Evolutionary conservation across 2,888 invertebrate species (phyloP), one percentile per base, ranked within the genome.

Genomic region (Agriopis leucophaearia): DNA sequence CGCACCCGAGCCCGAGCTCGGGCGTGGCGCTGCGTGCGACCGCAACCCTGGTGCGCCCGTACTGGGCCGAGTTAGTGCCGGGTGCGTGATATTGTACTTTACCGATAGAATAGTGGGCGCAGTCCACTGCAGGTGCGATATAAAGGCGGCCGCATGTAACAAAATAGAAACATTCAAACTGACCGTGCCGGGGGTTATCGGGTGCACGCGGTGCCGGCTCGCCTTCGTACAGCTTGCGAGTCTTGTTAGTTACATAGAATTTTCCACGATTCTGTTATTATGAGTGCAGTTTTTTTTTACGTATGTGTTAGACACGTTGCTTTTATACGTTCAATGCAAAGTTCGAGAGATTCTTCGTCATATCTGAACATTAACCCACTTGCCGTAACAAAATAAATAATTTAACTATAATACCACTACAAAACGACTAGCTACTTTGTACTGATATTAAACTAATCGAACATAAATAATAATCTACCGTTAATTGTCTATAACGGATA

Each of bases 81-180:
- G 90, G 92, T 91, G 95, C 95, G 94, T 95, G 95, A 95, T 95
- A 95, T 94, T 95, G 95, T 95, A 95, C 95, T 91, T 95, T 96
- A 95, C 95, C 95, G 88, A 95, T 92, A 90, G 95, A 95, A 88
- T 95, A 94, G 91, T 92, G 94, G 87, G 90, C 94, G 92, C 95
- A 95, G 90, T 95, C 96, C 95, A 94, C 95, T 95, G 95, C 94
- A 90, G 92, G 92, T 91, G 94, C 90, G 94, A 94, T 89, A 90
- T 88, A 92, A 89, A 90, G 94, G 90, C 94, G 88, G 94, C 94
- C 94, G 94, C 94, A 94, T 94, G 94, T 90, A 94, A 94, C 92
- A 94, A 94, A 94, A 93, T 87, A 92, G 86, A 92, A 91, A 90
- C 78, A 82, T 92, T 90, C 88, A 92, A 88, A 87, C 88, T 78